Evolutionary conservation across 2,797 vertebrate species (phyloP), one percentile per base, ranked within the genome.

Genomic region (Salarias fasciatus): DNA sequence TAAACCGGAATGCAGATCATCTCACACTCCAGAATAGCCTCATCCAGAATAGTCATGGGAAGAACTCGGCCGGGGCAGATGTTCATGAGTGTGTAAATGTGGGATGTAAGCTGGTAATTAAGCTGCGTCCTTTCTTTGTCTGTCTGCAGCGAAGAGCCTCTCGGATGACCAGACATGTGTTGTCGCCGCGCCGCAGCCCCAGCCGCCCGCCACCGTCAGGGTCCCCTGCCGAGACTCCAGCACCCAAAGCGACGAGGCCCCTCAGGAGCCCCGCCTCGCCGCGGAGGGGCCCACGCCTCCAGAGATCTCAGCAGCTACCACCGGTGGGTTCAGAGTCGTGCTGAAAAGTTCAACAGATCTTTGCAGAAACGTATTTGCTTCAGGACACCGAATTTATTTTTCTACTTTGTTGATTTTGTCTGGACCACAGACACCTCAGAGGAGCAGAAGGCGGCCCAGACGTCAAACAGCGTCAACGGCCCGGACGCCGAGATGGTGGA

Each of bases 191-290:
- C 72, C 80, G 55, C 73, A 36, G 0, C 46, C 56, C 5, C 51
- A 42, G 14, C 64, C 52, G 18, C 18, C 24, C 18, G 2, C 24
- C 18, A 18, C 3, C 24, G 18, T 3, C 18, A 18, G 18, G 18
- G 2, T 18, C 18, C 18, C 18, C 18, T 24, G 18, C 18, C 2
- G 18, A 24, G 18, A 24, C 18, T 24, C 18, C 18, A 93, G 95
- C 85, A 97, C 95, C 3, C 97, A 97, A 76, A 95, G 95, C 0
- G 93, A 94, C 0, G 78, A 72, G 33, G 10, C 33, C 11, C 61
- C 12, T 0, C 65, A 0, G n/a, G 72, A 84, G 79, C 75, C 71
- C 14, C 69, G 61, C 44, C 37, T 40, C 56, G 43, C 44, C n/a
- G 40, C 56, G 30, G 79, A 24, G 4, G 44, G 28, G 49, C 45